Base-by-base conservation (phyloP, 2,797 vertebrate genomes). In the Clamator glandarius region DNA sequence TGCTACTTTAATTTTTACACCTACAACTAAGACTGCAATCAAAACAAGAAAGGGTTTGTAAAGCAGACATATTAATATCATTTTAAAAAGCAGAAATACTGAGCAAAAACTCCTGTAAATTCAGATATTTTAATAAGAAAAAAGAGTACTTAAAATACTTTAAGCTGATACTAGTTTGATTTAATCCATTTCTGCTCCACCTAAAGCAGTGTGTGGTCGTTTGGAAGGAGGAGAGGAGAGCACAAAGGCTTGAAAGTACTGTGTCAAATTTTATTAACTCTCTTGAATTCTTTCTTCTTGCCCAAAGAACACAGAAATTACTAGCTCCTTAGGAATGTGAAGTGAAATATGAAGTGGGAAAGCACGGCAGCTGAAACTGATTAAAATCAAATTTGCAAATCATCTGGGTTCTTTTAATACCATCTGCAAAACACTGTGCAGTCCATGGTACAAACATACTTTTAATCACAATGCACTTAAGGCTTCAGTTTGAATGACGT, bases 1-100 rank as follows among this genome's bases (percentile, higher is more conserved):
- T 78, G 42, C 25, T 91, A 42, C 82, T 93, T 93, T 91, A 74
- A 64, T 92, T 92, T 92, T 83, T 63, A 93, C 41, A 87, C 9
- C 36, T 35, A 84, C 33, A 93, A 55, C 77, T 90, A 95, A 55
- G 95, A 90, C 54, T 80, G 23, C 52, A 90, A 26, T 39, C 48
- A 91, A 80, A 94, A 82, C 29, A 77, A 75, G 83, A 85, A 88
- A 78, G 17, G 69, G 28, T 79, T 75, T 81, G 91, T 93, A 84
- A 93, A 73, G 35, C 23, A 77, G 85, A 63, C 7, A 48, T 8
- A 39, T 36, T 58, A 92, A 77, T 35, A 64, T 17, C 4, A 29
- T 28, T 85, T 87, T 1, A 3, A 84, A 88, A 93, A 96, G 21
- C 19, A 36, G 15, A 50, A 83, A 64, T 44, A 66, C 16, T 48